Evolutionary conservation across 1,140 invertebrate genomes (phyloP), one percentile per base, ranked within the genome.

Genomic region (Cataglyphis hispanica): DNA sequence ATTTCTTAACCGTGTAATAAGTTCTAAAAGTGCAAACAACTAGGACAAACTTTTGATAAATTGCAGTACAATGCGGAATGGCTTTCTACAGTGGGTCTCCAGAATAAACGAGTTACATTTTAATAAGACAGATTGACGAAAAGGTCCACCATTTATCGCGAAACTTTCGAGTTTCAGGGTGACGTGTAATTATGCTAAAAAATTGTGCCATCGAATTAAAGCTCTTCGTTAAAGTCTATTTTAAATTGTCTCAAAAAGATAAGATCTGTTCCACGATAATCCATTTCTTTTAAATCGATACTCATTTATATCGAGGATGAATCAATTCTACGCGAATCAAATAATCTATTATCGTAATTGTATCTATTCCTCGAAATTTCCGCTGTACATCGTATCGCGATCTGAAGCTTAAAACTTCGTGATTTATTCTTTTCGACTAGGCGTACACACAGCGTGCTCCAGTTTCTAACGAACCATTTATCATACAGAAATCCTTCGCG

Each of bases 1-100:
- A 83, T 46, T 22, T 8, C 37, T 60, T 60, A 72, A 83, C 40
- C 70, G 19, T 43, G 11, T 72, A 81, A 70, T 64, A 58, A 83
- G 53, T 83, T 74, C 7, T 60, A 72, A 83, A 46, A 72, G 37
- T 60, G 37, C 53, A 60, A 25, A 7, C 56, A 83, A 83, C 67
- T 83, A 60, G 78, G 53, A 83, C 78, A 46, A 83, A 83, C 78
- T 83, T 83, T 74, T 74, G 78, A 74, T 83, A 46, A 74, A 83
- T 83, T 74, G 78, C 37, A 19, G 25, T 25, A 72, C 67, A 70
- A 83, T 83, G 67, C 25, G 25, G 27, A 58, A 46, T 34, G 8
- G 25, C 67, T 83, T 61, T 61, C 37, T 31, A 60, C 50, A 25
- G 34, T 3, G 27, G 16, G 13, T 37, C n/a, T 19, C 7, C 19